Evolutionary conservation across 1,140 invertebrate species (phyloP), one percentile per base, ranked within the genome.

Genomic region (Diplogasteroides magnus): DNA sequence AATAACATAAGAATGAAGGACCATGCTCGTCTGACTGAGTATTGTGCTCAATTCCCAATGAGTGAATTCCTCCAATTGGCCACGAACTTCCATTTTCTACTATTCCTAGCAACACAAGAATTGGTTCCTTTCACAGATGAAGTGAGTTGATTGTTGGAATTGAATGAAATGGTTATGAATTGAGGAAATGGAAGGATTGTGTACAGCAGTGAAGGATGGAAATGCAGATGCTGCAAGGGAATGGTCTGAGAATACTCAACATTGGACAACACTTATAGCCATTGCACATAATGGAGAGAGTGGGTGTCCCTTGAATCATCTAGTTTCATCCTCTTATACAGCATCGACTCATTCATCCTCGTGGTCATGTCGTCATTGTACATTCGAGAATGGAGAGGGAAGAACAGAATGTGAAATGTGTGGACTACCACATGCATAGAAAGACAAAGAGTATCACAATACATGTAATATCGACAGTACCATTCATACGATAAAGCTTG

Each of bases 41-140:
- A 78, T 62, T 56, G 75, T 1, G 60, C 27, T 19, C 60, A 68
- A 32, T 81, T 81, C 66, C 67, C 68, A 19, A 23, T 27, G 0
- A 74, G 77, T 29, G 69, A 83, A 28, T 81, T 83, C 56, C 61
- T 83, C 13, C 70, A 76, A 32, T 56, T 80, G 64, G 76, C 77
- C 3, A 73, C 81, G 1, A 77, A 82, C 60, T 82, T 82, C 63
- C 80, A 82, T 59, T 83, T 82, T 26, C 64, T 82, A 19, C 32
- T 82, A 3, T 82, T 79, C 59, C 60, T 82, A 11, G 28, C 76
- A 31, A 82, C 79, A 1, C 83, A 82, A 61, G 68, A 81, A 25
- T 31, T 73, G 31, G 62, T 82, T 14, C 66, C 68, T 29, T 82
- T 82, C 62, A 28, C 73, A 1, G 55, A 69, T 2, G 70, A 76